Evolutionary conservation across 1,140 invertebrate genomes (phyloP), one percentile per base, ranked within the genome.

Genomic region (Eurytemora carolleeae): DNA sequence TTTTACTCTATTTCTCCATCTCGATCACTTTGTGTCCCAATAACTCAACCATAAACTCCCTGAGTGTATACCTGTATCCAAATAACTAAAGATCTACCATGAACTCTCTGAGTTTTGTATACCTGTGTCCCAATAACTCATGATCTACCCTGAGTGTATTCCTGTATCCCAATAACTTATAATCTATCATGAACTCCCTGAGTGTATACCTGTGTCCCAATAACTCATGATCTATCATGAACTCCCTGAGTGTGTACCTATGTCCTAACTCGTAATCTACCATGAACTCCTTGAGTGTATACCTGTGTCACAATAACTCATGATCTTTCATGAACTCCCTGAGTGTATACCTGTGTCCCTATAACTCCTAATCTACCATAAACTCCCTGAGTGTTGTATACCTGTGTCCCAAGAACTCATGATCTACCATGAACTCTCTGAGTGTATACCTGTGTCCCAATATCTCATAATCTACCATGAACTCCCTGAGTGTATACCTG

Each of bases 251-350:
- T 76, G 93, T 98, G 67, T 92, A 81, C 74, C 66, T 87, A 66
- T 80, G 20, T 82, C 67, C n/a, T 74, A 76, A 22, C 65, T 83
- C 76, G 63, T 88, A 78, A 63, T 92, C 82, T 70, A 86, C 85
- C 74, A 97, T 86, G 71, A 99, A 99, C 64, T 84, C 82, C 1
- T 85, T 82, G 67, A 99, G 77, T 76, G 93, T 98, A 67, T 92
- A 81, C 74, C 66, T 87, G 66, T 80, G 20, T 82, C 67, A n/a
- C 74, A 68, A 55, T 86, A 76, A 22, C 65, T 83, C 76, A 64
- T 88, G 78, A 63, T 92, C 82, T 70, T 86, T 85, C 74, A 97
- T 86, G 71, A 99, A 99, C 64, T 84, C 82, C 1, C 85, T 82
- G 67, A 99, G 77, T 76, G 93, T 98, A 67, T 92, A 81, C 74